Evolutionary conservation across 2,888 invertebrate genomes (phyloP), one percentile per base, ranked within the genome.

Genomic region (Patella caerulea): DNA sequence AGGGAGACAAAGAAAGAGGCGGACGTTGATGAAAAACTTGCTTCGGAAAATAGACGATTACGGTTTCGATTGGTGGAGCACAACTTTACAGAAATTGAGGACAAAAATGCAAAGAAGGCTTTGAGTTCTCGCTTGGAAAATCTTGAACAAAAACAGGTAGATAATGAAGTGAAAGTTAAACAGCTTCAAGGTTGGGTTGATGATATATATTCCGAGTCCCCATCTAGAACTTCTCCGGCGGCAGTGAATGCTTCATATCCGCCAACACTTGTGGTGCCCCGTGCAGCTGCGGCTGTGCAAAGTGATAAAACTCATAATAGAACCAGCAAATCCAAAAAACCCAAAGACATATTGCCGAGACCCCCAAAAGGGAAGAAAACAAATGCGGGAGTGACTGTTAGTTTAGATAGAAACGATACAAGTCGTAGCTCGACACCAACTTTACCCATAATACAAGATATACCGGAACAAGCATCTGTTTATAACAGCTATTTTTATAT

Each of bases 131-230:
- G 78, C 1, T 73, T 81, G 69, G 77, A 78, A 54, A 75, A 70
- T 14, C 73, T 83, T 72, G 86, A 86, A 75, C 78, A 82, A n/a
- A 84, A 83, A 45, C 83, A 84, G 45, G 80, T 81, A 19, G 83
- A 83, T 56, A 79, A 84, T 1, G 83, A 85, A 34, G 78, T 80
- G 19, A 81, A 83, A 29, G 81, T 85, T 52, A 82, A 84, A 55
- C 84, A 87, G 75, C 82, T 86, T n/a, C 85, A 85, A 29, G 82
- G 84, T 0, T 87, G 85, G 84, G 84, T 86, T 7, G 83, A 84
- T 2, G 82, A 82, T 70, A 75, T 83, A 55, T 81, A 82, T 29
- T 78, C 80, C 12, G 83, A 80, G 29, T 24, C 65, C 11, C 19
- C 65, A 14, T 65, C 65, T 19, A n/a, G 24, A n/a, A 7, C 19